Base-by-base conservation (phyloP, 1,140 invertebrate species). In the Papilio aristodemus region DNA sequence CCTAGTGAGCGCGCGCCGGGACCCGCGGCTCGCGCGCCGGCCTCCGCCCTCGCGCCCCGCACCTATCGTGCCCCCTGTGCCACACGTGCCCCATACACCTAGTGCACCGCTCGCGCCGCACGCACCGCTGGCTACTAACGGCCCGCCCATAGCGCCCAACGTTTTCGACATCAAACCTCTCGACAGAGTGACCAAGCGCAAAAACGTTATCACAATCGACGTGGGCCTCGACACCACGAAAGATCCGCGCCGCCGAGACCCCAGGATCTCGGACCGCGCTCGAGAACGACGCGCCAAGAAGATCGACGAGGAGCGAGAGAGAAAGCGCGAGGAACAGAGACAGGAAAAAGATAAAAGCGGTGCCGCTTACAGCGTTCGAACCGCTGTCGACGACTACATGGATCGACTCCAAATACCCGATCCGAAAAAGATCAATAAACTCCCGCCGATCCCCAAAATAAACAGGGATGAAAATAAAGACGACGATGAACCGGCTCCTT, bases 1-100 rank as follows among this genome's bases (percentile, higher is more conserved):
- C 14, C 84, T 95, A 85, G 94, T 68, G 84, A 89, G 4, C 89
- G 93, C 81, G 81, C 92, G 85, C 78, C 88, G 81, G 69, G 91
- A 80, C 73, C 80, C 87, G 67, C 74, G 87, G 66, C 83, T 83
- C 19, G 78, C 74, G 54, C 76, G 73, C 59, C 75, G 71, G 8
- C 58, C 66, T 50, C 46, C 70, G 43, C 71, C 25, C 63, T 70
- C 62, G 58, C 74, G 22, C 36, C 68, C 67, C 37, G 38, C n/a
- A 22, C 64, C 11, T 37, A 68, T 46, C 14, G 11, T 17, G 63
- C 66, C 46, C 39, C 69, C 3, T 41, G 60, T 38, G 25, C 5
- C 43, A 38, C 71, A 25, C 54, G 11, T 19, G n/a, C 66, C 38
- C 4, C 41, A n/a, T n/a, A n/a, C n/a, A n/a, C 63, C 14, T n/a